phyloP scores from a whole-genome alignment of 2,888 invertebrate species.

The Corbicula japonica region DNA sequence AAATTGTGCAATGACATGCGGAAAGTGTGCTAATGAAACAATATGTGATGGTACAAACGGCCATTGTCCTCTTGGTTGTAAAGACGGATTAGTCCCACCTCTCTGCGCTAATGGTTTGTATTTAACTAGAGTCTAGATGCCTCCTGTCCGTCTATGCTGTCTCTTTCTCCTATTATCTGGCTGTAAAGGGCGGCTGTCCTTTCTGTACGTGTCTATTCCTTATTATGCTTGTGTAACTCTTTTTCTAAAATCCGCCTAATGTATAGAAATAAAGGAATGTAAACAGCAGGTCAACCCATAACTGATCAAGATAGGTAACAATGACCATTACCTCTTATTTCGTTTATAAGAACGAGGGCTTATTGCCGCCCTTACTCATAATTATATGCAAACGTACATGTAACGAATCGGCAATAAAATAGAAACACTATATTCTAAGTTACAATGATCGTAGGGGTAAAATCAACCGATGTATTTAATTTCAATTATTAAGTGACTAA shows the following conservation, averaged over 20 bases:
- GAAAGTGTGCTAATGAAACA: conserved; percentile 66
- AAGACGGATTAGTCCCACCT: conserved; percentile 30
- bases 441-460: no score
- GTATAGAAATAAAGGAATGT: background rate
- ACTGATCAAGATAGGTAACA: no score
- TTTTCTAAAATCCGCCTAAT: background rate
- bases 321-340: no score
- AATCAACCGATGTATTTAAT: no score
- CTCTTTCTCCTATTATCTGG: background rate
- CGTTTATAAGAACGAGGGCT: no score
- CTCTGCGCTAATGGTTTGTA: conserved; percentile 42
- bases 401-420: no score
- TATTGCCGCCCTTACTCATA: no score
- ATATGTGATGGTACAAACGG: conserved; percentile 54
- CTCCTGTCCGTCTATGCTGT: background rate
- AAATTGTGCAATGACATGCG: conserved; percentile 73
- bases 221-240: background rate
- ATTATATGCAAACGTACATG: no score
- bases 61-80: conserved; percentile 37
- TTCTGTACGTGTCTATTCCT: background rate
- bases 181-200: background rate
- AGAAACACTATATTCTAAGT: no score
- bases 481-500: no score
- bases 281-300: background rate
- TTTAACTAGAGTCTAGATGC: background rate